Evolutionary conservation across 2,797 vertebrate species (phyloP).

Genomic region (Myoxocephalus aenaeus): DNA sequence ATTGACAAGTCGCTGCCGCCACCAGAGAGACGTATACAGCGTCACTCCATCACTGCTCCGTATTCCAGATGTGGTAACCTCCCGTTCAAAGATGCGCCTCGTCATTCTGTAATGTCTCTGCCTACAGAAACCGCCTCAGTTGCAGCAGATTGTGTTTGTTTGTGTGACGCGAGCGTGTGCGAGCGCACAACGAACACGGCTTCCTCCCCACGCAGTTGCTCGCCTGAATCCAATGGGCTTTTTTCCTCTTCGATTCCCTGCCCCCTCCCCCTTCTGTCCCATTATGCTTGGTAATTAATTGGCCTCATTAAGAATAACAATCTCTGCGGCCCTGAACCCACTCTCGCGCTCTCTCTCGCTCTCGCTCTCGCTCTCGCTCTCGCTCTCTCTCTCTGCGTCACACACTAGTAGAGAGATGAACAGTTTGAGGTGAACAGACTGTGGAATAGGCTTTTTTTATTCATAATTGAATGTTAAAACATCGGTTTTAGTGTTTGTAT

Average conservation of each 20-base stretch:
- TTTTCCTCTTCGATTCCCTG: conserved; percentile 4
- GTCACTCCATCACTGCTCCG: background rate
- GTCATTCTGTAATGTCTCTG: conserved; percentile 23
- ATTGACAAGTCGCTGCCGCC: background rate
- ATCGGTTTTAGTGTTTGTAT: background rate
- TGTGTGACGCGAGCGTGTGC: conserved; percentile 29
- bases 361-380: background rate
- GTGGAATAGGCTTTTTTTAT: background rate
- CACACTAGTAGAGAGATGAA: background rate
- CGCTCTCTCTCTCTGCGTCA: background rate
- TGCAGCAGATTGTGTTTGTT: conserved; percentile 44
- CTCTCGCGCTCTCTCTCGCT: background rate
- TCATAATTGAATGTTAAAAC: background rate
- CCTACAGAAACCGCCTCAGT: conserved; percentile 29
- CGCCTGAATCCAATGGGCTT: conserved; percentile 15
- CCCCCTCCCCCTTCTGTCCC: background rate
- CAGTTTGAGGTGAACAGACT: background rate
- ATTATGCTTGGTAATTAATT: conserved; percentile 49
- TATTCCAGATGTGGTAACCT: background rate
- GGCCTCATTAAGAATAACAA: conserved; percentile 53
- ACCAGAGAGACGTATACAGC: background rate
- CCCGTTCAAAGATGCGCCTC: background rate
- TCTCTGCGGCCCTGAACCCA: conserved; percentile 5
- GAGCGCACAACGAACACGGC: conserved; percentile 24
- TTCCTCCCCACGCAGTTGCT: conserved; percentile 18